Evolutionary conservation across 2,797 vertebrate genomes (phyloP).

Genomic region (Philypnodon macrostomus): DNA sequence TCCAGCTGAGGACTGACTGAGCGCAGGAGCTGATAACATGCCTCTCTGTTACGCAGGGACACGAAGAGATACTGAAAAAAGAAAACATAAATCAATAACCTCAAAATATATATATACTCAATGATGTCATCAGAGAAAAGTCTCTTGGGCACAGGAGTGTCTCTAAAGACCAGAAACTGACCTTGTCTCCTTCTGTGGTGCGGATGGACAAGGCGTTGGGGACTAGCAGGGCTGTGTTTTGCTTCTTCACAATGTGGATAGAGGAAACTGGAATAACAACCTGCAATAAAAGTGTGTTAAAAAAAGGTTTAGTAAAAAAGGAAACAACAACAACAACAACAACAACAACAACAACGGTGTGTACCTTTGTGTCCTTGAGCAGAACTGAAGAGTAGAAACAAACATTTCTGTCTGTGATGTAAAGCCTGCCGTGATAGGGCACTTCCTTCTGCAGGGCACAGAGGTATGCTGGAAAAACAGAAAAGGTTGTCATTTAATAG

Average conservation of each 20-base stretch:
- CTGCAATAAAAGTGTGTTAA: constrained; percentile 51
- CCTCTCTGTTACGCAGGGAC: constrained; percentile 81
- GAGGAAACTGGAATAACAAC: constrained; percentile 74
- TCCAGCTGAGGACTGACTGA: constrained; percentile 79
- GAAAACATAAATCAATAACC: constrained; percentile 15
- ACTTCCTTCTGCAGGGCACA: constrained; percentile 88
- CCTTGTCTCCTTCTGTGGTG: constrained; percentile 82
- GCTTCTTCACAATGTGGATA: constrained; percentile 82
- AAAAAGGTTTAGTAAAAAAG: not conserved
- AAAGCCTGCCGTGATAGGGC: constrained; percentile 85
- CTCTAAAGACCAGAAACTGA: constrained; percentile 39
- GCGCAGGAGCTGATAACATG: constrained; percentile 79
- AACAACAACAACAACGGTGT: not conserved
- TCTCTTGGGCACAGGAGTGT: not conserved
- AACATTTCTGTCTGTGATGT: constrained; percentile 75
- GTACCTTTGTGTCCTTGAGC: constrained; percentile 84
- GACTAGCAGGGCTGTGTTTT: constrained; percentile 85
- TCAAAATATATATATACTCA: too few species aligned
- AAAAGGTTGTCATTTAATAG: not conserved
- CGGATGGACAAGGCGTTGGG: constrained; percentile 86
- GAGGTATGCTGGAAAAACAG: constrained; percentile 74
- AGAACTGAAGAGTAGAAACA: constrained; percentile 86
- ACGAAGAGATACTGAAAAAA: constrained; percentile 80
- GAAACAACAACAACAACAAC: not conserved
- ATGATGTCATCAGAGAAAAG: too few species aligned